A percentile compares a stretch with the other conserved stretches of the same genome.
Conservation (phyloP, 2,888 invertebrate genomes). For the Drosophila antonietae region DNA sequence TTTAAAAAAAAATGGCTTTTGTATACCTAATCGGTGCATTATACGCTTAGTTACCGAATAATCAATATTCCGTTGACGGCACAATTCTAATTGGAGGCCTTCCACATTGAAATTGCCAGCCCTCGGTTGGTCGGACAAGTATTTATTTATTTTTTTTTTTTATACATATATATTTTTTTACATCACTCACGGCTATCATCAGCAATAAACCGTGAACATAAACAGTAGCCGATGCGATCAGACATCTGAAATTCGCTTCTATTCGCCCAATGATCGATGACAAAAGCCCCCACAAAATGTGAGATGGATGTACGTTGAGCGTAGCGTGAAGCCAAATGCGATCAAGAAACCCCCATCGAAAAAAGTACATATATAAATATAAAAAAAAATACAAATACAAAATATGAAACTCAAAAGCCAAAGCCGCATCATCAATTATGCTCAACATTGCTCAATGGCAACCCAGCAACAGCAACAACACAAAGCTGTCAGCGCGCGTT, state of each 20-base stretch:
- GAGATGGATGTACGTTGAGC: conserved; percentile 16
- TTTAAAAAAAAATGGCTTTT: too few species aligned
- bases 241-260: conserved; percentile 53
- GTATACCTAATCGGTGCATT: background rate
- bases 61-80: conserved; percentile 22
- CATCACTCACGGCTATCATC: conserved; percentile 51
- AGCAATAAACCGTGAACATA: conserved; percentile 68
- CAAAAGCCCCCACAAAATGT: conserved; percentile 33
- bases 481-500: conserved; percentile 80
- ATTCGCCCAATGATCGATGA: conserved; percentile 38
- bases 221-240: conserved; percentile 72
- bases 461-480: conserved; percentile 36
- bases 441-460: conserved; percentile 70
- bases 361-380: background rate
- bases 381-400: conserved; percentile 1
- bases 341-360: conserved; percentile 58
- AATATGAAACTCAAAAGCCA: conserved; percentile 65
- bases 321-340: conserved; percentile 72
- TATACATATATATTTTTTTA: too few species aligned
- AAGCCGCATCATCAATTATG: conserved; percentile 80
- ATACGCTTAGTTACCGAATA: conserved; percentile 6
- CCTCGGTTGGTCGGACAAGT: conserved; percentile 16
- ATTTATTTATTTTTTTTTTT: background rate
- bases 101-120: conserved; percentile 38
- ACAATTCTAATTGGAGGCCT: conserved; percentile 51